phyloP scores from a whole-genome alignment of 2,888 invertebrate genomes.

The Tetranychus truncatus region DNA sequence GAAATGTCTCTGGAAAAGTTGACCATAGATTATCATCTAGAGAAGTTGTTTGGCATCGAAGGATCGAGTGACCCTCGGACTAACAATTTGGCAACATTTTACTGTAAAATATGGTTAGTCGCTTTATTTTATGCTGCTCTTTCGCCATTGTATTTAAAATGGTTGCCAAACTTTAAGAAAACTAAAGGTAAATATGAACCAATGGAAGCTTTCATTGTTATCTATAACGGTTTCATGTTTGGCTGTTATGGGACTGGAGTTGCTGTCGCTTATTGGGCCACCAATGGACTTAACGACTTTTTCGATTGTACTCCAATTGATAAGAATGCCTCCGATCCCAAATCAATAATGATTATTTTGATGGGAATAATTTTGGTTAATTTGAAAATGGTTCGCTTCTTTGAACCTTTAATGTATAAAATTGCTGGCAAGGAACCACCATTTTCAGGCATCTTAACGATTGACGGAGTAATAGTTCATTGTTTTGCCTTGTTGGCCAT shows the following conservation, averaged over 20 bases:
- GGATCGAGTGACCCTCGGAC: neutral
- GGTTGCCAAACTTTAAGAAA: neutral
- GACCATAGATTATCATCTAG: too few species aligned
- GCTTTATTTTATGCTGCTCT: neutral
- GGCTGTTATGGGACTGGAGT: conserved; percentile 1
- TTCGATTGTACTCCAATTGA: neutral
- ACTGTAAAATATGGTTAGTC: neutral
- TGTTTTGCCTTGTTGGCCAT: neutral
- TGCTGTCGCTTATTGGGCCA: neutral
- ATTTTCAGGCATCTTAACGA: neutral
- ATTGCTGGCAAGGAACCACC: neutral
- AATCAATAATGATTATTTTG: neutral
- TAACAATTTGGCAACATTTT: neutral
- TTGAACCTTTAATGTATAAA: neutral
- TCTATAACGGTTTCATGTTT: conserved; percentile 5
- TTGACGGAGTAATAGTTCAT: neutral
- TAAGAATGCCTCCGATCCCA: neutral
- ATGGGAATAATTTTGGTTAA: neutral
- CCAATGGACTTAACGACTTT: neutral
- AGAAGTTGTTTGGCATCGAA: too few species aligned
- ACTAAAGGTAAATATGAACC: neutral
- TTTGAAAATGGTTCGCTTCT: neutral
- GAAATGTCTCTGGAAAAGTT: too few species aligned
- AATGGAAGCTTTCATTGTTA: neutral
- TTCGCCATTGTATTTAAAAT: neutral